Evolutionary conservation across 2,888 invertebrate species (phyloP), one percentile per base, ranked within the genome.

Genomic region (Morpho helenor): DNA sequence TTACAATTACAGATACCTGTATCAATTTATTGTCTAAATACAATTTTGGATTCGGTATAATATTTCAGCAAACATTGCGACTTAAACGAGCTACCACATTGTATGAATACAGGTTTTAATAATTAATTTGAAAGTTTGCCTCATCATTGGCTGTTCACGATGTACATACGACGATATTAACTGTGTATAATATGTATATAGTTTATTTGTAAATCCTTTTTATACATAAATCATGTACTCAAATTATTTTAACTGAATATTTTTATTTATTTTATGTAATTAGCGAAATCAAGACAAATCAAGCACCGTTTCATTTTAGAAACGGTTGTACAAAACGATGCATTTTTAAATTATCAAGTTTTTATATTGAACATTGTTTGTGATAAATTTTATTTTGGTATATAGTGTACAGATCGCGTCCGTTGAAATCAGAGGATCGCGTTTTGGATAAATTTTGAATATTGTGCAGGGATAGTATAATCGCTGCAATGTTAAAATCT

Each of bases 381-480:
- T 76, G 78, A 82, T 75, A 76, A 73, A 77, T 78, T 84, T 83
- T 86, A 83, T 85, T 84, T 82, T 73, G 74, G 80, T 82, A 76
- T 76, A 76, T 82, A 79, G 77, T 87, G 79, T 85, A 86, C 72
- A 81, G 77, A 75, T 76, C 79, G 85, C 82, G 79, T 69, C 80
- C 76, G 65, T 67, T 50, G 62, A 61, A 73, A 84, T 86, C 83
- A 72, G 68, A 68, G 68, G 80, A 82, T 77, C 81, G 86, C 82
- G 78, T 78, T 85, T 85, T 84, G 71, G 75, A 54, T 53, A 53
- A 42, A 79, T 75, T 60, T 52, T 57, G 59, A 45, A 56, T 53
- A 53, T 31, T 54, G 44, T 48, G 48, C 58, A 45, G 46, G 49
- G 75, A 75, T 51, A 75, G 71, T 60, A 64, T 45, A 67, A 71